Conservation (phyloP, 1,140 invertebrate genomes). For the Neoseiulus cucumeris region DNA sequence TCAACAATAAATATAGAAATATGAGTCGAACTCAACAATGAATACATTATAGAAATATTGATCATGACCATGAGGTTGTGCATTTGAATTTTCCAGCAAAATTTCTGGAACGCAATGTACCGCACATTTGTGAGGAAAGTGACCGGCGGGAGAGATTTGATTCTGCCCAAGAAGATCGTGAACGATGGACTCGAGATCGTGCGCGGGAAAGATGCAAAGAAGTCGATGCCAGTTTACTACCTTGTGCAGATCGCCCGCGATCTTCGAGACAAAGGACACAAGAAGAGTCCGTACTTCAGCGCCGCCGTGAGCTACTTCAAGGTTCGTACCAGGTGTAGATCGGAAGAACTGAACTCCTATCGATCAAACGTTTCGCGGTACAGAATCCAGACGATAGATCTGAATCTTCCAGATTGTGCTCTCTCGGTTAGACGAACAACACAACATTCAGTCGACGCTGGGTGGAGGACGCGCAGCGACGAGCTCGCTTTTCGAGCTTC, state of each 20-base stretch:
- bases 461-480: background rate
- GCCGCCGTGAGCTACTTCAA: background rate
- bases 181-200: constrained; percentile 1
- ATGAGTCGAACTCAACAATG: no score
- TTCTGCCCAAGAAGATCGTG: background rate
- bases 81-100: background rate
- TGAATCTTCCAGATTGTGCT: background rate
- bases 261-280: background rate
- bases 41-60: no score
- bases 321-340: no score
- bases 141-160: background rate
- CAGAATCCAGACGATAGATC: no score
- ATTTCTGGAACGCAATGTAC: background rate
- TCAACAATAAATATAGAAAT: no score
- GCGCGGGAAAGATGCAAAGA: background rate
- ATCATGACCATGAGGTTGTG: no score
- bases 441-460: background rate
- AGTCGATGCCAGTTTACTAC: background rate
- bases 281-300: background rate
- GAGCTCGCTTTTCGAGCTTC: background rate
- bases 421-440: background rate
- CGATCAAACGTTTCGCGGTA: no score
- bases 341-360: no score
- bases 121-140: background rate
- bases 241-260: background rate